These are phyloP conservation scores for Sebastes aleutianus DNA, from an alignment of 2,797 vertebrate genomes.

Conservation along the genomic window DNA sequence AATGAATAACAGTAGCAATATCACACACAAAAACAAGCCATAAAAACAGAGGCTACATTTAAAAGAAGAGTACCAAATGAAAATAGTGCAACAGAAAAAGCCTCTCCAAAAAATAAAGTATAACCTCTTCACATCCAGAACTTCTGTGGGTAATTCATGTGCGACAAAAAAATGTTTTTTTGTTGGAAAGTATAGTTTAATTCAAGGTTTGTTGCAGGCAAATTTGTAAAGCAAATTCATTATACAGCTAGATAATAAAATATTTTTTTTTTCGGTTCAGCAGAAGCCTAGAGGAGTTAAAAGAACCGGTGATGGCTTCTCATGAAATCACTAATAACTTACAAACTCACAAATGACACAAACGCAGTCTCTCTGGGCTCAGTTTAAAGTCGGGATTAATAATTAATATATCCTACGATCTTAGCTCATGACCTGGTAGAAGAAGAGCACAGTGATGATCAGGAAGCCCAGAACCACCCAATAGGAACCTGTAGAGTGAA, in stretches of 20 bases:
- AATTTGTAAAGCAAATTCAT: background rate
- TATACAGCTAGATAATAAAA: background rate
- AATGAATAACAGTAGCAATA: background rate
- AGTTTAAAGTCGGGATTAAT: background rate
- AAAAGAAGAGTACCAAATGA: background rate
- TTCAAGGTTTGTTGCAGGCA: background rate
- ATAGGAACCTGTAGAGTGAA: slow-evolving; percentile 67
- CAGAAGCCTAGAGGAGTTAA: background rate
- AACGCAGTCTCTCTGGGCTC: background rate
- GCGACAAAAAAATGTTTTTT: background rate
- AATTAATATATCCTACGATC: background rate
- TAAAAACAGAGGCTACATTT: background rate
- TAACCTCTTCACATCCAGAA: background rate
- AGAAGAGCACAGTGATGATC: slow-evolving; percentile 75
- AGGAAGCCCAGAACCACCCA: slow-evolving; percentile 72
- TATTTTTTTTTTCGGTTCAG: background rate
- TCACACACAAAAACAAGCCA: background rate
- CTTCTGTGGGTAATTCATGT: background rate
- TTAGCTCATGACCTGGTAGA: slow-evolving; percentile 76
- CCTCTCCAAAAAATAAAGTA: background rate
- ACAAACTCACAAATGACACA: slow-evolving; percentile 27
- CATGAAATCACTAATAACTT: background rate
- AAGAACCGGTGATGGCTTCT: background rate
- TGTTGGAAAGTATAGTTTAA: background rate
- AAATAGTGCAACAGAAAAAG: background rate